Evolutionary conservation across 2,888 invertebrate genomes (phyloP), one percentile per base, ranked within the genome.

Genomic region (Poecilus cupreus): DNA sequence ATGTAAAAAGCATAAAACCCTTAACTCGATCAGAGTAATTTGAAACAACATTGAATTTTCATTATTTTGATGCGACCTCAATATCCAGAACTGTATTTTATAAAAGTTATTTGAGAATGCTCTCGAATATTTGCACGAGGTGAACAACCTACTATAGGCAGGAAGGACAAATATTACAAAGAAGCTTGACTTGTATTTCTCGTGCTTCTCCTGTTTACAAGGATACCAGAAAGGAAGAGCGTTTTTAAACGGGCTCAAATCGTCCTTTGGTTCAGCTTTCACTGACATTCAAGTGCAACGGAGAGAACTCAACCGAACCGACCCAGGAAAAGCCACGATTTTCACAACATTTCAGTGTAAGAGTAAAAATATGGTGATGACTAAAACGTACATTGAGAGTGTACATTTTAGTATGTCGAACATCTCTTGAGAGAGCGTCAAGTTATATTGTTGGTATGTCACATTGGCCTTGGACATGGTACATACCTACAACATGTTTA

Each of bases 241-340:
- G n/a, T 54, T 54, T 60, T 13, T 32, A 18, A 68, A 39, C 32
- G n/a, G n/a, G n/a, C 37, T 32, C 16, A 10, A 37, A 18, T 32
- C 64, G 20, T 68, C 37, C 64, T 68, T 68, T 60, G 64, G 13
- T 68, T 39, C 37, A 68, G 64, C 32, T 68, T 68, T 68, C 64
- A 18, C 37, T 68, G 16, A 68, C 64, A 68, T 68, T 68, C 64
- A 68, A 16, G 64, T 37, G 13, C 39, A 68, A 37, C 32, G 16
- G 37, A 39, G 64, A 32, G 64, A 39, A 68, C 64, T 68, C 16
- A 68, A 16, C 32, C 37, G 18, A 26, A 24, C n/a, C 2, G 10
- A 32, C 32, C 32, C 16, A 68, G 24, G 60, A 39, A 68, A 68
- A 68, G 32, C 64, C 39, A 18, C 37, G 64, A 37, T 68, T 64